phyloP scores from a whole-genome alignment of 2,113 vertebrate genomes.

The Prunella fulvescens region DNA sequence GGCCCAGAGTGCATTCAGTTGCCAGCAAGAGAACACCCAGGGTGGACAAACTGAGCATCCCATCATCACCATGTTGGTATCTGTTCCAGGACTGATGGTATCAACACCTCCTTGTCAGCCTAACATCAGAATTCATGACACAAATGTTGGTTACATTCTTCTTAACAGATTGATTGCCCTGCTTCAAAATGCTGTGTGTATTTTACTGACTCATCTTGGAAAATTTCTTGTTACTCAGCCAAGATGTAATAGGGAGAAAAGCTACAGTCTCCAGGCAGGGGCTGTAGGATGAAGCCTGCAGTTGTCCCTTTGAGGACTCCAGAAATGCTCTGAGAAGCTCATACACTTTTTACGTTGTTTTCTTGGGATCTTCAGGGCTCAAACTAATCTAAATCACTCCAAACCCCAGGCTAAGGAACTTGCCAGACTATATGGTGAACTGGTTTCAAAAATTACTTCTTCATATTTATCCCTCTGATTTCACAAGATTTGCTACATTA shows the following conservation, averaged over 20 bases:
- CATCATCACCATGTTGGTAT: not conserved
- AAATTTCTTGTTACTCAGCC: not conserved
- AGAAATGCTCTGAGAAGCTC: not conserved
- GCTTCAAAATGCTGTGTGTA: not conserved
- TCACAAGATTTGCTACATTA: not conserved
- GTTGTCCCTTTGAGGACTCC: not conserved
- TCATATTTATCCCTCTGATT: not conserved
- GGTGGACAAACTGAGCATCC: not conserved
- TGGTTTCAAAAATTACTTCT: not conserved
- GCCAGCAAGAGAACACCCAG: not conserved
- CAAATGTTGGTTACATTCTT: not conserved
- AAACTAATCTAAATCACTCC: not conserved
- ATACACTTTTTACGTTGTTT: not conserved
- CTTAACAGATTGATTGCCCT: not conserved
- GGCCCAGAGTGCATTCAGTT: not conserved
- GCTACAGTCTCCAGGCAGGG: not conserved
- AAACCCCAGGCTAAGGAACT: not conserved
- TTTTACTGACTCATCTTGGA: not conserved
- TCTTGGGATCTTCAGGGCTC: not conserved
- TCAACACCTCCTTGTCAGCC: not conserved
- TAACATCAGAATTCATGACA: not conserved
- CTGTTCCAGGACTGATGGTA: not conserved
- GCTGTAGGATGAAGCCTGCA: not conserved
- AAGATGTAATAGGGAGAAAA: not conserved
- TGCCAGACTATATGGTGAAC: not conserved